Base-by-base conservation (phyloP, 2,888 invertebrate species). In the Ochlodes sylvanus region DNA sequence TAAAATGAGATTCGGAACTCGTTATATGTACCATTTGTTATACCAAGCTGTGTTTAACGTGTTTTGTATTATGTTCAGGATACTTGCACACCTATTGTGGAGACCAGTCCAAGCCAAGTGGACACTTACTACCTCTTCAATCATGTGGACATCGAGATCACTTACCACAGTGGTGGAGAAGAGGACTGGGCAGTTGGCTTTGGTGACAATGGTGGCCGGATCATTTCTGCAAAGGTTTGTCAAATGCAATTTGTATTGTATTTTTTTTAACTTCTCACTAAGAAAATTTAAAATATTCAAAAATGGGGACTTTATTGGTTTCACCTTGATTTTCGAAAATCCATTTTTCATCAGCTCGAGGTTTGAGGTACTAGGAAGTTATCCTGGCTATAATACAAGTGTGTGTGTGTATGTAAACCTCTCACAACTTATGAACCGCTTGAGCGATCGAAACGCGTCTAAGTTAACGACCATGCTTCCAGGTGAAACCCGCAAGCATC, bases 61-160 rank as follows among this genome's bases (percentile, higher is more conserved):
- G 12, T 44, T 42, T 47, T 62, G 44, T 70, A 52, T 67, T 42
- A 17, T 54, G 21, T 72, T 68, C 68, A 92, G 92, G 94, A 95
- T 71, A 94, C 94, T n/a, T 95, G 95, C 73, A 89, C 94, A 10
- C 90, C 92, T 2, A 90, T 91, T 56, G 94, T 95, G 12, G 94
- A 95, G 81, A 94, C 92, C 0, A 86, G 89, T 21, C 95, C 95
- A 75, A 94, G 93, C 73, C 94, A 94, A 76, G 93, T 95, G 1
- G 96, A 97, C 75, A 95, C 96, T 0, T 98, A 97, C 86, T 99
- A 98, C 87, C 93, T 99, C 57, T 99, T 98, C 92, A 99, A 99
- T 93, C 99, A 99, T 89, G 98, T 99, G 52, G 98, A 99, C 88
- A 93, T 99, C 72, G 95, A 95, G 71, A 97, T 99, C 74, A 97